A percentile compares a stretch with the other conserved stretches of the same genome.
Conservation (phyloP, 2,113 vertebrate species). For the Cinclus cinclus region DNA sequence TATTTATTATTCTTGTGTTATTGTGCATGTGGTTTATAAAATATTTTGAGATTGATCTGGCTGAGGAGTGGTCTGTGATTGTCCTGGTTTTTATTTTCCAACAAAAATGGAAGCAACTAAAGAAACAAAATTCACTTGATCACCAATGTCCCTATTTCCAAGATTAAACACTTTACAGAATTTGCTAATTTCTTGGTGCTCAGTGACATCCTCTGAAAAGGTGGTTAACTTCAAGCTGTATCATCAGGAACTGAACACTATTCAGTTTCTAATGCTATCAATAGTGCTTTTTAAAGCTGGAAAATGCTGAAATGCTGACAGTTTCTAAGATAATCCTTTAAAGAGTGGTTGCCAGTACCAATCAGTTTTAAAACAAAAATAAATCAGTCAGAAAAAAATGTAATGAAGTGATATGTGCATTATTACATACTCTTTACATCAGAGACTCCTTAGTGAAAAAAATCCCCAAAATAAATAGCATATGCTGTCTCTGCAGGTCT, state of each 20-base stretch:
- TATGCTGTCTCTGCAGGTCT: neutral
- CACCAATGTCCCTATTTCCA: neutral
- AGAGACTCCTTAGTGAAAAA: neutral
- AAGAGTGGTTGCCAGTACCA: neutral
- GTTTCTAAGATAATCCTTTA: neutral
- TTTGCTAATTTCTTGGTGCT: neutral
- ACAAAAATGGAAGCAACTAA: neutral
- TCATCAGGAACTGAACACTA: neutral
- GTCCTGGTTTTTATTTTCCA: neutral
- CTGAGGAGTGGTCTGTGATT: neutral
- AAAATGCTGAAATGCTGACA: neutral
- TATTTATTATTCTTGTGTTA: neutral
- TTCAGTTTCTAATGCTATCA: neutral
- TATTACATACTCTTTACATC: neutral
- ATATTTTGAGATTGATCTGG: neutral
- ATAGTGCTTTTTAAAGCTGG: neutral
- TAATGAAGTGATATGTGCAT: neutral
- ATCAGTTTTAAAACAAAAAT: neutral
- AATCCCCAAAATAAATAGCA: neutral
- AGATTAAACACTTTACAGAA: neutral
- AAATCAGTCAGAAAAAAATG: neutral
- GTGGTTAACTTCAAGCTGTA: neutral
- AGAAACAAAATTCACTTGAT: fast-evolving
- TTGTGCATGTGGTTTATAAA: neutral
- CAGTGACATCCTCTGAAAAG: neutral